Percentiles rank a stretch among this genome's conserved stretches.
Evolutionary conservation across 2,113 vertebrate species (phyloP).

Genomic region (Dipodomys ordii): DNA sequence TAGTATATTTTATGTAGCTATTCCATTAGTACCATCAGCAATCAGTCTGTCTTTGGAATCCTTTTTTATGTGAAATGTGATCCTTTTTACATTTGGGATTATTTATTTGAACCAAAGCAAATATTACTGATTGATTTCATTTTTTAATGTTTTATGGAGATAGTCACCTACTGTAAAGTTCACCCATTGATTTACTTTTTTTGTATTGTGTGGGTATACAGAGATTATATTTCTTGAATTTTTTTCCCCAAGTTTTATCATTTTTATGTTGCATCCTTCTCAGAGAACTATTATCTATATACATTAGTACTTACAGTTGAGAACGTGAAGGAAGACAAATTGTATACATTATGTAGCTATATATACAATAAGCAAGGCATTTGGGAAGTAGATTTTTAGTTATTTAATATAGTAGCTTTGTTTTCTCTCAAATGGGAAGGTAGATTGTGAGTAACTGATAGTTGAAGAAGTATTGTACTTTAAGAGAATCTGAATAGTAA

Average conservation of each 20-base stretch:
- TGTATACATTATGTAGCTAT: not conserved
- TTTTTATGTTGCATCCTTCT: slow-evolving; percentile 33
- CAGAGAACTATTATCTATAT: slow-evolving; percentile 41
- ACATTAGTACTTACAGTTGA: slow-evolving; percentile 29
- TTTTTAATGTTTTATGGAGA: slow-evolving; percentile 34
- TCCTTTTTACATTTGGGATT: slow-evolving; percentile 59
- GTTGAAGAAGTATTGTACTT: not conserved
- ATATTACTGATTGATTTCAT: slow-evolving; percentile 45
- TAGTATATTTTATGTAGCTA: slow-evolving; percentile 54
- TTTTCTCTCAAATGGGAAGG: not conserved
- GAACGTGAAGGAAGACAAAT: not conserved
- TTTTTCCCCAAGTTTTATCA: slow-evolving; percentile 43
- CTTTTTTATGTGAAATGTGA: slow-evolving; percentile 59
- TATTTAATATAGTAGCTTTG: not conserved
- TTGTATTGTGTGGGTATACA: not conserved
- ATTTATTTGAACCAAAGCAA: slow-evolving; percentile 70
- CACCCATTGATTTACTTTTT: slow-evolving; percentile 10
- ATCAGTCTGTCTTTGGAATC: slow-evolving; percentile 65
- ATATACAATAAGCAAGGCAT: not conserved
- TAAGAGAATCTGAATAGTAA: not conserved
- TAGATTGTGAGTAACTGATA: not conserved
- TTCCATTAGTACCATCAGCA: slow-evolving; percentile 68
- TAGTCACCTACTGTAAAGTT: slow-evolving; percentile 19
- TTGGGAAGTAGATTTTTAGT: slow-evolving; percentile 51
- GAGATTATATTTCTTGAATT: slow-evolving; percentile 43